Evolutionary conservation across 2,113 vertebrate species (phyloP), one percentile per base, ranked within the genome.

Genomic region (Hydrochoerus hydrochaeris): DNA sequence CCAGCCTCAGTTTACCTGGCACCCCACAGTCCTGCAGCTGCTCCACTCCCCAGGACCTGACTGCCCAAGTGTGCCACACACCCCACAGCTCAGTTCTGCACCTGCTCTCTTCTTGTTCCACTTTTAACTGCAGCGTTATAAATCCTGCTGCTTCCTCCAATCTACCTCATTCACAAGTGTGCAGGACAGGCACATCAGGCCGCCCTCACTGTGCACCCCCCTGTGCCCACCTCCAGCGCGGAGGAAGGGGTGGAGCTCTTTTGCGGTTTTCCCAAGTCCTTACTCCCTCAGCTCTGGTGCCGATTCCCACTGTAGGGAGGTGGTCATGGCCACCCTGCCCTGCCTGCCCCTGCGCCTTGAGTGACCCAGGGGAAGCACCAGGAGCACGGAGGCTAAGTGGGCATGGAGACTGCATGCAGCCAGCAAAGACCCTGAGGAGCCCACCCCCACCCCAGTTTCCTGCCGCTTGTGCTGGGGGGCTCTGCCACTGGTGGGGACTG

Each of bases 61-160:
- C 75, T 16, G 20, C 38, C 22, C 2, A 0, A 20, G 35, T 1
- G 12, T 7, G 0, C 14, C 4, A 2, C 0, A 11, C 35, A 16
- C 5, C 8, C 19, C 3, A 1, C 1, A 1, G 35, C 0, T 10
- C 4, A 0, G 65, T 1, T 35, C 38, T 2, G 13, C 8, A 0
- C 38, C 0, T 6, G 2, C 54, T 62, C 7, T 0, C 0, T 41
- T 49, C 5, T 35, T 62, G 0, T 7, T 12, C 88, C 32, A 26
- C 57, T 24, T 30, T 3, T 11, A 16, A 71, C 73, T 5, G 9
- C 10, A 8, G 8, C 57, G 67, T 80, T 49, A 32, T 3, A 60
- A 52, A 32, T 12, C 12, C 3, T 3, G 12, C n/a, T 20, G 54
- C 62, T 41, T 19, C 60, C 49, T 69, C 92, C 60, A 2, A 67